Evolutionary conservation across 2,113 vertebrate species (phyloP).

Genomic region (Vimba vimba): DNA sequence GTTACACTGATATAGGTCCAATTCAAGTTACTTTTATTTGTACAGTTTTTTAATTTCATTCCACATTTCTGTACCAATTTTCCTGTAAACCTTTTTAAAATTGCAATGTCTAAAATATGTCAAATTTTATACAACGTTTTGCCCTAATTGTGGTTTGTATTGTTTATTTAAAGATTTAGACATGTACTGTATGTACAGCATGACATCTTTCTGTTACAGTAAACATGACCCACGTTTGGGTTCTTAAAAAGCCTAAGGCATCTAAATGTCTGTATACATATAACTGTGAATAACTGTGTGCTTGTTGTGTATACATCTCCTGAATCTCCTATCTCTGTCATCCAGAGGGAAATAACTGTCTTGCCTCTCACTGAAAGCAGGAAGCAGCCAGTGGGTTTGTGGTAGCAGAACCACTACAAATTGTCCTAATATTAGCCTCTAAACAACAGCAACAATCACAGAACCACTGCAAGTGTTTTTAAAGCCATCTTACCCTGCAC

Average conservation of each 20-base stretch:
- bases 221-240: background rate
- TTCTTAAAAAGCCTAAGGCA: constrained; percentile 4
- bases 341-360: constrained; percentile 3
- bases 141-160: background rate
- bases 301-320: constrained; percentile 1
- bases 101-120: background rate
- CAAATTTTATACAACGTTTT: background rate
- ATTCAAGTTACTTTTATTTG: background rate
- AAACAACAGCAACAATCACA: background rate
- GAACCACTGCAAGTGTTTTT: background rate
- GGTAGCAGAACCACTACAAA: background rate
- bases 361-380: background rate
- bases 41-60: background rate
- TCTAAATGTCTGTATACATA: background rate
- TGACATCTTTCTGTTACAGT: background rate
- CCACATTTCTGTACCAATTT: background rate
- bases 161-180: background rate
- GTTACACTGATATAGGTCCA: background rate
- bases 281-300: background rate
- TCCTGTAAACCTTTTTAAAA: background rate
- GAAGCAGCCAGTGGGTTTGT: background rate
- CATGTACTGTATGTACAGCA: background rate
- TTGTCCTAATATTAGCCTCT: background rate
- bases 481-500: too few relatives aligned
- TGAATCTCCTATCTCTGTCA: background rate